phyloP scores from a whole-genome alignment of 2,797 vertebrate species.

The Hybognathus amarus region DNA sequence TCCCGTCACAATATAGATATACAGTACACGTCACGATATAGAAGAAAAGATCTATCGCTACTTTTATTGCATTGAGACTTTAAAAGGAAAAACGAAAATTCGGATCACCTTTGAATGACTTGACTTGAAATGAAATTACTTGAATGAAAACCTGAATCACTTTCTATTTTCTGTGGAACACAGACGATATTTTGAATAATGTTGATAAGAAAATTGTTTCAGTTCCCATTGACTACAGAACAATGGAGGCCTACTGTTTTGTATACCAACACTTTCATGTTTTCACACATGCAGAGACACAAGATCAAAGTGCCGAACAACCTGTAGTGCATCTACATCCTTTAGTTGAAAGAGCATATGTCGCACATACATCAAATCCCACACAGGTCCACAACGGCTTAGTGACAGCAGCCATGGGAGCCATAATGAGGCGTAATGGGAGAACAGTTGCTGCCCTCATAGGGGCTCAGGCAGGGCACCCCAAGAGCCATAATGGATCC shows the following conservation, averaged over 20 bases:
- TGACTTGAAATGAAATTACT: no score
- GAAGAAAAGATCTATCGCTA: neutral
- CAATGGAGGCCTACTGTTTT: neutral
- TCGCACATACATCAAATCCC: constrained; percentile 73
- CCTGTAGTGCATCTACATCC: constrained; percentile 35
- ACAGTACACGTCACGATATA: neutral
- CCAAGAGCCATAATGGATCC: constrained; percentile 72
- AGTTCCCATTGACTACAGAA: neutral
- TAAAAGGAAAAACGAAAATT: neutral
- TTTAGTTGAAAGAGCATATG: constrained; percentile 51
- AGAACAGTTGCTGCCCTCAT: constrained; percentile 71
- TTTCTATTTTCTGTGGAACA: neutral
- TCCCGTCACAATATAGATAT: neutral
- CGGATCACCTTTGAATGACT: no score
- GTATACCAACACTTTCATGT: neutral
- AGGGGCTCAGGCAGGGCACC: constrained; percentile 70
- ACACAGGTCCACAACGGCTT: constrained; percentile 68
- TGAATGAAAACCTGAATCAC: neutral
- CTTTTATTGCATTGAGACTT: neutral
- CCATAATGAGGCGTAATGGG: constrained; percentile 78
- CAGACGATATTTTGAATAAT: neutral
- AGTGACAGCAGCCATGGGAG: constrained; percentile 76
- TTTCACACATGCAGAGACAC: constrained; percentile 38
- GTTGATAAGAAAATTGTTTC: neutral
- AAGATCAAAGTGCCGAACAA: neutral